Evolutionary conservation across 2,888 invertebrate species (phyloP), one percentile per base, ranked within the genome.

Genomic region (Exephanes ischioxanthus): DNA sequence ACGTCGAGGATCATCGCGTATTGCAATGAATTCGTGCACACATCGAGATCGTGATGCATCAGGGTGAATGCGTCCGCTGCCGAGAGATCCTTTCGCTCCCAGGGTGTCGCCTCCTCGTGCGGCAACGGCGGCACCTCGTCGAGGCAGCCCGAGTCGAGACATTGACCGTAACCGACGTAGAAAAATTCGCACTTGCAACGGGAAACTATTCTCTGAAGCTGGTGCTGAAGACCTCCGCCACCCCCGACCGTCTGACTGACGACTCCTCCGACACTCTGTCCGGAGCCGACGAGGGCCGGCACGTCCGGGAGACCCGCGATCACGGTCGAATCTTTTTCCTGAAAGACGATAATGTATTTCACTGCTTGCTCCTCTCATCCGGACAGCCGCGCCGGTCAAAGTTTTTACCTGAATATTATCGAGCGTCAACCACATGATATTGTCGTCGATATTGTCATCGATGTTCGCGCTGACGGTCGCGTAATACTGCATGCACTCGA

Each of bases 401-500:
- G 16, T 48, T 48, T 70, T 82, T 88, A 93, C 96, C 90, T 98
- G 98, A 84, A 99, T 99, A 93, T 99, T 98, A 89, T 99, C 98
- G 66, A 98, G 96, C 0, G 97, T 97, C 89, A 99, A 95, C 99
- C 99, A 99, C 95, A 98, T 98, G 89, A 99, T 98, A 94, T 98
- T 98, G 90, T 98, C 98, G 95, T 95, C 89, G 89, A 94, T 93
- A 79, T 93, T 93, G 33, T 94, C 94, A 61, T 94, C 93, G 7
- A 93, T 93, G 68, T 94, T 94, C 1, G 97, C 98, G 93, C 97
- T 97, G 70, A 99, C 99, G 9, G 99, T 99, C 14, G 99, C 99
- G 95, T 99, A 99, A 95, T 99, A 99, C 96, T 99, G 99, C 98
- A 99, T 99, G 94, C 99, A 99, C 92, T 98, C 98, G 14, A 99